Evolutionary conservation across 2,797 vertebrate species (phyloP), one percentile per base, ranked within the genome.

Genomic region (Euthynnus affinis): DNA sequence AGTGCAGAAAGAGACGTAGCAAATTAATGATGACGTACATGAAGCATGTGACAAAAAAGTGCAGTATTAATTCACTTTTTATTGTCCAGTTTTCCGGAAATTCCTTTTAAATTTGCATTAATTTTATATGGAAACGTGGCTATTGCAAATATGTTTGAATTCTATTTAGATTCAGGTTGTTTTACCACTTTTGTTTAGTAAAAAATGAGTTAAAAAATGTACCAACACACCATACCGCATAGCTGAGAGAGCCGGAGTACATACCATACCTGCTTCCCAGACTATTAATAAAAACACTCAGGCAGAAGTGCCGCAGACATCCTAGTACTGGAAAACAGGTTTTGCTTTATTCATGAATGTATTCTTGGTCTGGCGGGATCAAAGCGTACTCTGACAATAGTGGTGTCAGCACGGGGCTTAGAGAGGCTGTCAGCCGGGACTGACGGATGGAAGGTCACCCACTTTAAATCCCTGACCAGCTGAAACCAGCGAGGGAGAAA

Each of bases 311-410:
- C 48, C 42, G 14, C 0, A 29, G 57, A 55, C 25, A 13, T 32
- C 55, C 34, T 57, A 58, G 42, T 18, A 5, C 32, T 20, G 25
- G 66, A 71, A 15, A 34, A 60, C 13, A 64, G 77, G 25, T 72
- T 78, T 58, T 81, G 0, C 53, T 71, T 79, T 74, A 81, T 85
- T 84, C 84, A 76, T 79, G 76, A 87, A 56, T 18, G 71, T 22
- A 18, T 76, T 80, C 67, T 57, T 29, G 29, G 51, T 5, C 60
- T 23, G 2, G 5, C 3, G 66, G 80, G 80, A 87, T 87, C 74
- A 80, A 83, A 87, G 86, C 29, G 2, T 10, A 23, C 48, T 40
- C 74, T 62, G 81, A 92, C 80, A 81, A 85, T 72, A 69, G 82
- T 18, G 51, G 49, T 81, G 84, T 90, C 82, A 83, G 70, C 83